A percentile compares a stretch with the other conserved stretches of the same genome.
These are phyloP conservation scores for Drosophila yooni DNA, from an alignment of 2,888 invertebrate species.

Conservation along the genomic window DNA sequence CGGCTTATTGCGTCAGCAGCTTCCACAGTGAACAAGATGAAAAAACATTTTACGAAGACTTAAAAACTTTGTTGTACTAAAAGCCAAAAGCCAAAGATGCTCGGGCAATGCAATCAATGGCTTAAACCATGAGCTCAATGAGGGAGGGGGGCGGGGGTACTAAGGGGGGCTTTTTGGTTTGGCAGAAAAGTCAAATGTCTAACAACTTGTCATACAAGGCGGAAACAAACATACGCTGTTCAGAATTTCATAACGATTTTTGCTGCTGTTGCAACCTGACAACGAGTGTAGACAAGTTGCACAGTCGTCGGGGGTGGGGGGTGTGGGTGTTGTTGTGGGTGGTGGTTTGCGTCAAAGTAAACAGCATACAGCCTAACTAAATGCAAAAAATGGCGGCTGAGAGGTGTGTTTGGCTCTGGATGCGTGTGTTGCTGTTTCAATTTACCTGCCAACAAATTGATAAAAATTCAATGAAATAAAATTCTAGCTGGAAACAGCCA, in stretches of 20 bases:
- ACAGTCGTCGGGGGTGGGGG: background rate
- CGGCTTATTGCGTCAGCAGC: constrained; percentile 62
- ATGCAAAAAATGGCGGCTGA: constrained; percentile 15
- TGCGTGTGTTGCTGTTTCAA: constrained; percentile 52
- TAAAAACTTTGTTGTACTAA: constrained; percentile 61
- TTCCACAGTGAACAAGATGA: constrained; percentile 17
- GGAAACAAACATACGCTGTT: constrained; percentile 35
- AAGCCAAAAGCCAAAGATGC: constrained; percentile 63
- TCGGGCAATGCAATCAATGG: constrained; percentile 75
- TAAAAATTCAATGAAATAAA: constrained; percentile 74
- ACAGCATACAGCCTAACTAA: constrained; percentile 31
- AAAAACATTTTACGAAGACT: constrained; percentile 68
- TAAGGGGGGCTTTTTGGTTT: constrained; percentile 16
- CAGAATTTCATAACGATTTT: constrained; percentile 71
- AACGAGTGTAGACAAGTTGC: background rate
- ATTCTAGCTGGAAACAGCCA: constrained; percentile 29
- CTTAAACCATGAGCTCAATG: constrained; percentile 60
- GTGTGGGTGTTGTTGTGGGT: background rate
- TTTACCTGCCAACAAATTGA: constrained; percentile 70
- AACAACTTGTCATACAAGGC: constrained; percentile 76
- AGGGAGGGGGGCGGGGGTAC: background rate
- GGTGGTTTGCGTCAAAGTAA: constrained; percentile 28
- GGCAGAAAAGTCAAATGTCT: constrained; percentile 63
- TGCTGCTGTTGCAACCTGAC: constrained; percentile 42
- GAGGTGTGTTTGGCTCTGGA: constrained; percentile 1